Evolutionary conservation across 2,797 vertebrate genomes (phyloP).

Genomic region (Siniperca obscura): DNA sequence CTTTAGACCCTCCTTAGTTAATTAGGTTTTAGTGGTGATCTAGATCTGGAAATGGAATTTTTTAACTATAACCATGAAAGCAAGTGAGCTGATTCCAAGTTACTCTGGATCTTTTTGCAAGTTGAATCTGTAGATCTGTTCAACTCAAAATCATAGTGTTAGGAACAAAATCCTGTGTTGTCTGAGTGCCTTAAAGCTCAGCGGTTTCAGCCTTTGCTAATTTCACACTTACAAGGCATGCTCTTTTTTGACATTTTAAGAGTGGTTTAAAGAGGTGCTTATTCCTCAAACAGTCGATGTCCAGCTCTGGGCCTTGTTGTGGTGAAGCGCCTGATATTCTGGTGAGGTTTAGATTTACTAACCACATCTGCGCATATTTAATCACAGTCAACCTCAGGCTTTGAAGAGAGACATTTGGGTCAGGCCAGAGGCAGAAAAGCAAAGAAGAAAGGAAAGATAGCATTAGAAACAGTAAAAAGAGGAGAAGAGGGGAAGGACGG

Average conservation of each 20-base stretch:
- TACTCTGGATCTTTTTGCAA: background rate
- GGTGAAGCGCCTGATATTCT: conserved; percentile 45
- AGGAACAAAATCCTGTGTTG: conserved; percentile 20
- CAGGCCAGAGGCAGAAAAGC: conserved; percentile 55
- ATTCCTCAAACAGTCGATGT: background rate
- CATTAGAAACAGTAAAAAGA: conserved; percentile 14
- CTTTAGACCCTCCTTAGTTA: background rate
- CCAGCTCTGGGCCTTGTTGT: conserved; percentile 39
- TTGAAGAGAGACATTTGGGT: conserved; percentile 45
- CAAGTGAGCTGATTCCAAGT: background rate
- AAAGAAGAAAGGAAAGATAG: conserved; percentile 37
- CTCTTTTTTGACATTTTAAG: conserved; percentile 20
- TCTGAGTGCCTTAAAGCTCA: conserved; percentile 9
- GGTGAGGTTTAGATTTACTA: conserved; percentile 49
- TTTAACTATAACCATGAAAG: background rate
- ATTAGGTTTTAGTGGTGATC: background rate
- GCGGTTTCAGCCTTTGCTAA: conserved; percentile 9
- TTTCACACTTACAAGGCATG: conserved; percentile 22
- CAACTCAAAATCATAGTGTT: background rate
- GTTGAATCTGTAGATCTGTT: background rate
- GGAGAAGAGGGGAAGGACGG: conserved; percentile 8
- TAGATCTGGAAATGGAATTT: background rate
- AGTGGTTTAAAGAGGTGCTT: conserved; percentile 17
- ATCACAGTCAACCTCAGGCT: conserved; percentile 29
- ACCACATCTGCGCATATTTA: conserved; percentile 50